Evolutionary conservation across 2,888 invertebrate genomes (phyloP), one percentile per base, ranked within the genome.

Genomic region (Cynaeus angustus): DNA sequence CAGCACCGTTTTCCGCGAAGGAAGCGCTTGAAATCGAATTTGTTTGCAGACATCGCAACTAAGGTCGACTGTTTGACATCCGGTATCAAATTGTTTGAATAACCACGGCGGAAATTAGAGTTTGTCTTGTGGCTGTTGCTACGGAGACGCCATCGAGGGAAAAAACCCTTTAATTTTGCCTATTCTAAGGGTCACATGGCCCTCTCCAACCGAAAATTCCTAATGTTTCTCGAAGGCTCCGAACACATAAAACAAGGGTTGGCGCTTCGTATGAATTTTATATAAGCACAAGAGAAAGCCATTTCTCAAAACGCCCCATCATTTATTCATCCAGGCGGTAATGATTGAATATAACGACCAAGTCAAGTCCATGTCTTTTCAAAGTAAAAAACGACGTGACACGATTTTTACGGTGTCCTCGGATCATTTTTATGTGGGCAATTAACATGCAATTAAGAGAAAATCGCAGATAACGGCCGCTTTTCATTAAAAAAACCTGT

Each of bases 61-160:
- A 64, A 68, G 64, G 59, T 71, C 62, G 67, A 65, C 68, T 68
- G 74, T 72, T 69, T 64, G 62, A 68, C 72, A 68, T 74, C 74
- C 75, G 73, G 70, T 71, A 46, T 69, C 67, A 71, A 72, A 75
- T 75, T 75, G 75, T 75, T 74, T 74, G 72, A 68, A 68, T 68
- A 74, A 74, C 66, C 66, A 61, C 62, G 66, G 52, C 73, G 72
- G 73, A 74, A 72, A 74, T 75, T 74, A 67, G 70, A 61, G 69
- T 61, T 71, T 66, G 70, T 69, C 71, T 72, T 41, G 14, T 45
- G 50, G 58, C 37, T 58, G 45, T 52, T 10, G 41, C 43, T 21
- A 52, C 37, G 43, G 21, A 10, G 50, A 66, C 45, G 56, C 43
- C 13, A 37, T 53, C 53, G 30, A 55, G 28, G 28, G 13, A 58